These are phyloP conservation scores for Galerucella nymphaeae DNA, from an alignment of 2,888 invertebrate genomes.

Conservation along the genomic window DNA sequence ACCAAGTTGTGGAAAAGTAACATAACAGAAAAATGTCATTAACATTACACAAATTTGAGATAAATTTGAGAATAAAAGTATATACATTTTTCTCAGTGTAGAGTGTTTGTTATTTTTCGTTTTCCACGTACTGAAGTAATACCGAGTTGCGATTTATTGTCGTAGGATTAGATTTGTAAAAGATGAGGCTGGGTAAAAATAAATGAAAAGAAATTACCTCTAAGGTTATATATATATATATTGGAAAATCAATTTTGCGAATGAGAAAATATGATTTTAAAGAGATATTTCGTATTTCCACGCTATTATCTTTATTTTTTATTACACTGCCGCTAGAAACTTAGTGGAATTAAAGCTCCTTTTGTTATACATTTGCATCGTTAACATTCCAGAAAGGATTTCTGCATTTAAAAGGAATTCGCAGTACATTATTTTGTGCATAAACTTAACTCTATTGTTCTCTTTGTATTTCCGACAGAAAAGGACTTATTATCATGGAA, in stretches of 20 bases:
- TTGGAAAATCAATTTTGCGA: constrained; percentile 8
- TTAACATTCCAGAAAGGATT: background rate
- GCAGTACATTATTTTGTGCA: constrained; percentile 3
- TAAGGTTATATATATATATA: too few species aligned
- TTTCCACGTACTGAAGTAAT: constrained; percentile 17
- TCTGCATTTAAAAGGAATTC: constrained; percentile 1
- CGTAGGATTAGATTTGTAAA: constrained; percentile 26
- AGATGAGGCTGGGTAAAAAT: constrained; percentile 26
- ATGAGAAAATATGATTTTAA: too few species aligned
- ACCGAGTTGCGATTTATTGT: constrained; percentile 27
- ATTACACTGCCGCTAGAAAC: background rate
- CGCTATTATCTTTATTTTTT: background rate
- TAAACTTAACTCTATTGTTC: constrained; percentile 1
- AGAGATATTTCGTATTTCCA: background rate
- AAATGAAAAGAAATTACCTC: constrained; percentile 26
- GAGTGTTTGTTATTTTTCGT: background rate
- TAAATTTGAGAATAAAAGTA: too few species aligned
- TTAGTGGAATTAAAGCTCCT: background rate
- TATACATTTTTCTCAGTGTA: background rate
- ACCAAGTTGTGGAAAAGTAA: too few species aligned
- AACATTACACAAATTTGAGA: too few species aligned
- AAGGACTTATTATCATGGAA: background rate
- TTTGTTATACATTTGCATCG: background rate
- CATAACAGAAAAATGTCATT: too few species aligned
- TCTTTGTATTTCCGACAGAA: background rate